Evolutionary conservation across 2,888 invertebrate species (phyloP).

Genomic region (Oscheius onirici): DNA sequence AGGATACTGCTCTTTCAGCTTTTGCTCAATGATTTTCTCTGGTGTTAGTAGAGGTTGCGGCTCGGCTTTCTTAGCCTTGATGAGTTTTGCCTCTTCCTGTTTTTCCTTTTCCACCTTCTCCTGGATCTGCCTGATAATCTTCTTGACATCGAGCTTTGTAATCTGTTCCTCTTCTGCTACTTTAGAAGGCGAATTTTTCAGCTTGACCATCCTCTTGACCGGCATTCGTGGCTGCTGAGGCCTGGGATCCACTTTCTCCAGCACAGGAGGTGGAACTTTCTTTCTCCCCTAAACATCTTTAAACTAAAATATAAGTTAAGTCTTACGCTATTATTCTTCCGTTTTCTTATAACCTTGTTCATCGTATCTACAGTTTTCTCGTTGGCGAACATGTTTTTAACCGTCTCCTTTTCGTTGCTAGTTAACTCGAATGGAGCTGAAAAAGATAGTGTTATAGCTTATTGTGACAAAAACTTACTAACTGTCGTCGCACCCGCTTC

Average conservation of each 20-base stretch:
- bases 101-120: too few relatives aligned
- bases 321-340: neutral
- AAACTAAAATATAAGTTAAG: neutral
- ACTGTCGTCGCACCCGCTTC: conserved; percentile 16
- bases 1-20: too few relatives aligned
- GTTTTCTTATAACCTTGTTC: conserved; percentile 21
- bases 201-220: conserved; percentile 1
- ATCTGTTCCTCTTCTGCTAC: too few relatives aligned
- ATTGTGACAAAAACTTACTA: conserved; percentile 8
- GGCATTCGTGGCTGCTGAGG: neutral
- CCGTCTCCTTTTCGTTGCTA: conserved; percentile 5
- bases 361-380: conserved; percentile 11
- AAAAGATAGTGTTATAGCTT: neutral
- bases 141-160: too few relatives aligned
- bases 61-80: too few relatives aligned
- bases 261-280: neutral
- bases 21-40: too few relatives aligned
- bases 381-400: conserved; percentile 1
- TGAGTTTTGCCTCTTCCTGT: too few relatives aligned
- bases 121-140: too few relatives aligned
- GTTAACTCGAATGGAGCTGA: conserved; percentile 31
- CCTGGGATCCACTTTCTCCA: neutral
- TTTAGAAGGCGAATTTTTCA: neutral
- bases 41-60: too few relatives aligned
- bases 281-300: neutral